These are phyloP conservation scores for Epinephelus lanceolatus DNA, from an alignment of 2,113 vertebrate species.

Conservation along the genomic window DNA sequence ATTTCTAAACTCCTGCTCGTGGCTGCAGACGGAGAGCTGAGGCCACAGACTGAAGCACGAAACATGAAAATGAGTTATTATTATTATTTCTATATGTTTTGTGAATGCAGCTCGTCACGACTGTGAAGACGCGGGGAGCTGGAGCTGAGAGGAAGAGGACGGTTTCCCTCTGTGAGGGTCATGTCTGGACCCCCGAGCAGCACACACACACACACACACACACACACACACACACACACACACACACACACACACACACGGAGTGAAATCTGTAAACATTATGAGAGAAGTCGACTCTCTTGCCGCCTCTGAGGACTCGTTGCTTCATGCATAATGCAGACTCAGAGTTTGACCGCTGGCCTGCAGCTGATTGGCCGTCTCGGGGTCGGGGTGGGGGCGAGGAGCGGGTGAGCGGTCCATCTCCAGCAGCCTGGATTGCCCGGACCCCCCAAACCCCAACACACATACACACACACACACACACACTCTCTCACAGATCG, in stretches of 20 bases:
- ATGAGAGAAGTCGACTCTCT: constrained; percentile 36
- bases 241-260: constrained; percentile 20
- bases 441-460: neutral
- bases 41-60: neutral
- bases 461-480: constrained; percentile 3
- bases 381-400: constrained; percentile 48
- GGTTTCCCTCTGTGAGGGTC: constrained; percentile 31
- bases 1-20: no score
- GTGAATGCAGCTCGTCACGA: neutral
- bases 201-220: constrained; percentile 28
- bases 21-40: no score
- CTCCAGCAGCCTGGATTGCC: constrained; percentile 43
- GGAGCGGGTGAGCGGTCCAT: constrained; percentile 31
- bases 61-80: neutral
- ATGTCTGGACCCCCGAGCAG: constrained; percentile 32
- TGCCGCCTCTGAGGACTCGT: constrained; percentile 54
- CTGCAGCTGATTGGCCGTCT: constrained; percentile 76
- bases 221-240: constrained; percentile 31
- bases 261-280: constrained; percentile 64
- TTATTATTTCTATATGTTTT: constrained; percentile 18
- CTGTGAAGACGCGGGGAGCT: neutral
- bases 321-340: constrained; percentile 79
- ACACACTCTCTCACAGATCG: constrained; percentile 21
- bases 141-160: constrained; percentile 20
- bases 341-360: constrained; percentile 80